phyloP scores from a whole-genome alignment of 2,888 invertebrate genomes.

The Meta bourneti region DNA sequence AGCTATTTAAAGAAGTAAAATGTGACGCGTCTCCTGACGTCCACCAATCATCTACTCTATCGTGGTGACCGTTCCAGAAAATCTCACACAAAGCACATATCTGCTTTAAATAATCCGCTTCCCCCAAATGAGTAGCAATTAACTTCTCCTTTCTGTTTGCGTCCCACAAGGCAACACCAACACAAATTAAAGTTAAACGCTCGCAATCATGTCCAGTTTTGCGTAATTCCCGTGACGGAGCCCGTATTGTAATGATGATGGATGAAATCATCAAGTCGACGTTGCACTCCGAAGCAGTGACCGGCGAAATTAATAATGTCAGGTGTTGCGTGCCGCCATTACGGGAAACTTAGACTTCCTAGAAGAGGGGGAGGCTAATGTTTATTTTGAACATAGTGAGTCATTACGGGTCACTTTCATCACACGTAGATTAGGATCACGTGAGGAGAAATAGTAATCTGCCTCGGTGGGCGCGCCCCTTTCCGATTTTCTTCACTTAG shows the following conservation, averaged over 20 bases:
- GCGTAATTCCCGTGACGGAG: conserved; percentile 60
- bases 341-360: conserved; percentile 54
- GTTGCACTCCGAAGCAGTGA: background rate
- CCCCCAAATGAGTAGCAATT: background rate
- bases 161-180: background rate
- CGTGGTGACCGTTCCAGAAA: background rate
- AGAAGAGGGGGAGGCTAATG: conserved; percentile 53
- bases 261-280: conserved; percentile 47
- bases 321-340: conserved; percentile 47
- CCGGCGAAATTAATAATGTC: conserved; percentile 68
- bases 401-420: conserved; percentile 75
- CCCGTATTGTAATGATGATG: conserved; percentile 55
- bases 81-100: background rate
- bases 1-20: too few species aligned
- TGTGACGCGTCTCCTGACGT: too few species aligned
- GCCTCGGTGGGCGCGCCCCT: conserved; percentile 52
- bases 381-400: conserved; percentile 73
- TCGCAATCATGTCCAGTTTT: conserved; percentile 69
- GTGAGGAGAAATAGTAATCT: conserved; percentile 56
- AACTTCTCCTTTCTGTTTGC: background rate
- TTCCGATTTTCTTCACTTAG: conserved; percentile 31
- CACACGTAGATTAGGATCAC: conserved; percentile 65
- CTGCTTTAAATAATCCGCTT: background rate
- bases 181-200: conserved; percentile 52
- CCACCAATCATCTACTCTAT: too few species aligned